Conservation (phyloP, 2,113 vertebrate species). For the Hiodon tergisus region DNA sequence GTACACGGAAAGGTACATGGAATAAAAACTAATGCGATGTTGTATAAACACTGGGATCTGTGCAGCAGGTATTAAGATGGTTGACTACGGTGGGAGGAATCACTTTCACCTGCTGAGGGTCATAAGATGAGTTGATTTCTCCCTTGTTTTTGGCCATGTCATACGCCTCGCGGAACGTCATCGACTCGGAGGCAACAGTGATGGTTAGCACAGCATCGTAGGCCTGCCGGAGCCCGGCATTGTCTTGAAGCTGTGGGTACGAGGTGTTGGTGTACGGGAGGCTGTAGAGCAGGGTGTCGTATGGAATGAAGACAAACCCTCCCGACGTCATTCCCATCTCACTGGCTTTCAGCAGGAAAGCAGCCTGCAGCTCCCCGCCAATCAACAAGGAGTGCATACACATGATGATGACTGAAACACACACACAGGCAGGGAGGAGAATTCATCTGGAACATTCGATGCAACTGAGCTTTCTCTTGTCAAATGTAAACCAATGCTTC, state of each 20-base stretch:
- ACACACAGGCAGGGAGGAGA: slow-evolving; percentile 19
- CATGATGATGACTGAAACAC: slow-evolving; percentile 76
- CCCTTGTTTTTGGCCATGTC: slow-evolving; percentile 54
- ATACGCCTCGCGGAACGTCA: slow-evolving; percentile 76
- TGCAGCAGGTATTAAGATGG: background rate
- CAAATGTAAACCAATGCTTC: no score
- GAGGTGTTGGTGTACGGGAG: slow-evolving; percentile 74
- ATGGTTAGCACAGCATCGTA: slow-evolving; percentile 85
- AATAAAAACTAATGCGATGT: no score
- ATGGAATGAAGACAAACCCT: slow-evolving; percentile 79
- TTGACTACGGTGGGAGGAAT: background rate
- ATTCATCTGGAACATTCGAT: no score
- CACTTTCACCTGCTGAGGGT: slow-evolving; percentile 52
- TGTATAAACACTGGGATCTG: no score
- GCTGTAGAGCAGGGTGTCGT: slow-evolving; percentile 82
- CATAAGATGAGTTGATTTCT: slow-evolving; percentile 54
- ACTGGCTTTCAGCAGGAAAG: slow-evolving; percentile 73
- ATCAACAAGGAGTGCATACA: slow-evolving; percentile 85
- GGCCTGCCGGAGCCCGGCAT: slow-evolving; percentile 68
- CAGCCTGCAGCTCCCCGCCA: slow-evolving; percentile 73
- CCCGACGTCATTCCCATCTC: slow-evolving; percentile 79
- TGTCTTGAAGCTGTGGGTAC: slow-evolving; percentile 64
- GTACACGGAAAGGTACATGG: no score
- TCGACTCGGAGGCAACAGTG: slow-evolving; percentile 73
- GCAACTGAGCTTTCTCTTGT: no score